Evolutionary conservation across 2,797 vertebrate species (phyloP).

Genomic region (Chaunax sp.): DNA sequence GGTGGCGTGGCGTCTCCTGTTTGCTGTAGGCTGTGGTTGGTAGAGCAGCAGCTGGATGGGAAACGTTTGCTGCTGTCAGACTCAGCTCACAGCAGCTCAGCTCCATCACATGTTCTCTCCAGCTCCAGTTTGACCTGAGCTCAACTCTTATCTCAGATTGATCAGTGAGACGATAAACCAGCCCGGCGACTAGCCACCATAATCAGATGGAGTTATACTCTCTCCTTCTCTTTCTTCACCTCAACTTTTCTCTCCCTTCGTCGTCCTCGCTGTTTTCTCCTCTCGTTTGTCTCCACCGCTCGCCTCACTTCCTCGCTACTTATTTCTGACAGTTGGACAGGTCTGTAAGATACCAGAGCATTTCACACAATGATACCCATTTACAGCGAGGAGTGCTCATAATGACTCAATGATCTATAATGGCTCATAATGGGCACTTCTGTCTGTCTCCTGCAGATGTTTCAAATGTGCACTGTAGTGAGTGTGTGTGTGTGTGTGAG

Average conservation of each 20-base stretch:
- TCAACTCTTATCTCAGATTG: conserved; percentile 54
- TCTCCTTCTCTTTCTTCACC: neutral
- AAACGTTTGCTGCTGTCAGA: neutral
- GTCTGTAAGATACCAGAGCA: conserved; percentile 60
- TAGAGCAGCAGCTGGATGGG: no score
- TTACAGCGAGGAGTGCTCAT: conserved; percentile 63
- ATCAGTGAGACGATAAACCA: conserved; percentile 50
- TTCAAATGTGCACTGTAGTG: conserved; percentile 24
- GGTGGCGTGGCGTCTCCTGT: no score
- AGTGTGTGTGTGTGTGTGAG: neutral
- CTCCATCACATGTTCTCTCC: neutral
- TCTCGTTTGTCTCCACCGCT: neutral
- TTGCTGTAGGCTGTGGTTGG: no score
- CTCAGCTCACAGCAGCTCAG: neutral
- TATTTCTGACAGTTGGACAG: conserved; percentile 72
- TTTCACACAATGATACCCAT: conserved; percentile 67
- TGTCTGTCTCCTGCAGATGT: conserved; percentile 40
- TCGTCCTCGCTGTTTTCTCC: neutral
- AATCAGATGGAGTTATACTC: conserved; percentile 24
- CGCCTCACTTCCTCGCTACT: conserved; percentile 40
- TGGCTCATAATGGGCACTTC: conserved; percentile 70
- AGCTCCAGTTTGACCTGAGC: conserved; percentile 30
- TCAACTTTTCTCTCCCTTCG: neutral
- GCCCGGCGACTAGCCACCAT: conserved; percentile 20
- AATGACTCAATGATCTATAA: conserved; percentile 75